These are phyloP conservation scores for Hyperoplus lanceolatus DNA, from an alignment of 2,797 vertebrate species.

Conservation along the genomic window DNA sequence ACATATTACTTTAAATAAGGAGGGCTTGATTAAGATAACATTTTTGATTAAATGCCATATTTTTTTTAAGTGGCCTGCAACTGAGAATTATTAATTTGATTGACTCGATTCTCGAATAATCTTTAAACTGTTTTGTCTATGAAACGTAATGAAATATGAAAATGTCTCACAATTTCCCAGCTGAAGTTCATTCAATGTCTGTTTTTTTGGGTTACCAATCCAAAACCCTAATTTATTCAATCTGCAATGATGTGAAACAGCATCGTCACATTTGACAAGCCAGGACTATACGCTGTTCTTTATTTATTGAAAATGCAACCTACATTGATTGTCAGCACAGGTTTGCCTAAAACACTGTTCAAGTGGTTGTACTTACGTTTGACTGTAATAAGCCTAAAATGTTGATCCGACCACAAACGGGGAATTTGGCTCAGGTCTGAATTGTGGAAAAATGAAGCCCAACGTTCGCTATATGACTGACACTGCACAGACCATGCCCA, in stretches of 20 bases:
- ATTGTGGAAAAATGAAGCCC: constrained; percentile 31
- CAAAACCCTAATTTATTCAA: background rate
- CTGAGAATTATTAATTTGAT: background rate
- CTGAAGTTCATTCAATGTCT: background rate
- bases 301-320: background rate
- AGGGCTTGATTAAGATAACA: too few relatives aligned
- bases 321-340: too few relatives aligned
- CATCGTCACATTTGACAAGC: background rate
- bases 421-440: constrained; percentile 25
- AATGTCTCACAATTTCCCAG: background rate
- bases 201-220: background rate
- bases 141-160: background rate
- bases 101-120: background rate
- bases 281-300: background rate
- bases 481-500: constrained; percentile 5
- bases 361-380: background rate
- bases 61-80: background rate
- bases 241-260: constrained; percentile 6
- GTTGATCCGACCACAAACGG: constrained; percentile 6
- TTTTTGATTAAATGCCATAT: too few relatives aligned
- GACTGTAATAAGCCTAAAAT: constrained; percentile 1
- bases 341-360: background rate
- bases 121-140: background rate
- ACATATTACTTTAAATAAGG: too few relatives aligned
- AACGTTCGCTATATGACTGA: constrained; percentile 34